Evolutionary conservation across 2,797 vertebrate genomes (phyloP).

Genomic region (Rhynchonycteris naso): DNA sequence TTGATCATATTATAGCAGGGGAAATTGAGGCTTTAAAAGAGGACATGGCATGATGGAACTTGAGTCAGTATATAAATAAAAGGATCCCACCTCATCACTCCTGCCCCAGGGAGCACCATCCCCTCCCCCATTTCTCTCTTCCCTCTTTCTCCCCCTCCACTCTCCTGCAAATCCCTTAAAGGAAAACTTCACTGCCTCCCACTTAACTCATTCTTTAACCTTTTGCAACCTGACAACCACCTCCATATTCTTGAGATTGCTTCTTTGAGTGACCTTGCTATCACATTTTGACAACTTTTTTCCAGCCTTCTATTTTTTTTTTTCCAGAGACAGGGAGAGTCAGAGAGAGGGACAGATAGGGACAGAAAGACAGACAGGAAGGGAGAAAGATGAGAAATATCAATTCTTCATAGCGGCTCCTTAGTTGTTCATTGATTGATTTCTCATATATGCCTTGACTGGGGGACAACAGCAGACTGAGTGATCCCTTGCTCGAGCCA

Average conservation of each 20-base stretch:
- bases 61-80: not conserved
- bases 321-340: no score
- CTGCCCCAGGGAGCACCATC: not conserved
- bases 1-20: not conserved
- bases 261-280: conserved; percentile 45
- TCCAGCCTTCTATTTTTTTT: not conserved
- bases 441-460: no score
- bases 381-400: no score
- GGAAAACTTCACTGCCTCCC: conserved; percentile 25
- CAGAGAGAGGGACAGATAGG: no score
- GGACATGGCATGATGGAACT: not conserved
- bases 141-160: not conserved
- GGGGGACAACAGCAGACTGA: no score
- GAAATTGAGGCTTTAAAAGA: not conserved
- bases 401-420: no score
- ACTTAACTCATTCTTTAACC: conserved; percentile 55
- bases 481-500: no score
- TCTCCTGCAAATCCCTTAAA: conserved; percentile 34
- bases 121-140: no score
- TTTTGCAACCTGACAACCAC: not conserved
- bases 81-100: not conserved
- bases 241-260: not conserved
- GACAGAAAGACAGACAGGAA: no score
- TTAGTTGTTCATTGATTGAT: no score
- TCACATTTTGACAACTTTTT: not conserved